Conservation (phyloP, 1,140 invertebrate genomes). For the Listronotus bonariensis region DNA sequence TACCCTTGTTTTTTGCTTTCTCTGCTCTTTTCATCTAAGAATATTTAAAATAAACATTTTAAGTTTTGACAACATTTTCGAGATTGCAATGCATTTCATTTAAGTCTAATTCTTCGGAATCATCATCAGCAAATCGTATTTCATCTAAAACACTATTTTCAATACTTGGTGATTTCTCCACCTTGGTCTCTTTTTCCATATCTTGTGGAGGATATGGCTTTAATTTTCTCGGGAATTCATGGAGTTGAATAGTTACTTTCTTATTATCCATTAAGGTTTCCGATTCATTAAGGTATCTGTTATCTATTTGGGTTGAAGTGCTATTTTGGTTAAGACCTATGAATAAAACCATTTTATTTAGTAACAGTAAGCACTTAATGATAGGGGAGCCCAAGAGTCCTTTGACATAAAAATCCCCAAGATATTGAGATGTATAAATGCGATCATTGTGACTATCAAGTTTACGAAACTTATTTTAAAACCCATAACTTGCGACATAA, state of each 20-base stretch:
- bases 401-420: too few relatives aligned
- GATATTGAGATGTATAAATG: too few relatives aligned
- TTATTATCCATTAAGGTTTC: constrained; percentile 34
- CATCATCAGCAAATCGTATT: constrained; percentile 61
- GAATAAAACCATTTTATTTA: neutral
- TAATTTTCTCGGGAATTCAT: constrained; percentile 47
- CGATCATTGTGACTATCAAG: too few relatives aligned
- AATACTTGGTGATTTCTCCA: constrained; percentile 56
- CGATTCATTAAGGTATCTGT: constrained; percentile 30
- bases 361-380: too few relatives aligned
- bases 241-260: constrained; percentile 45
- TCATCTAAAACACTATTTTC: constrained; percentile 57
- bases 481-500: too few relatives aligned
- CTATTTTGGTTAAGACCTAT: constrained; percentile 1
- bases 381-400: too few relatives aligned
- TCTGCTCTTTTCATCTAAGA: too few relatives aligned
- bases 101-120: constrained; percentile 45
- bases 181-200: constrained; percentile 58
- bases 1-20: too few relatives aligned
- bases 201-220: constrained; percentile 32
- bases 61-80: constrained; percentile 49
- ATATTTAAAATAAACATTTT: constrained; percentile 49
- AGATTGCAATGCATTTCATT: constrained; percentile 44
- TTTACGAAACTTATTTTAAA: too few relatives aligned
- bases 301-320: constrained; percentile 26